Conservation (phyloP, 2,113 vertebrate genomes). For the Isichthys henryi region DNA sequence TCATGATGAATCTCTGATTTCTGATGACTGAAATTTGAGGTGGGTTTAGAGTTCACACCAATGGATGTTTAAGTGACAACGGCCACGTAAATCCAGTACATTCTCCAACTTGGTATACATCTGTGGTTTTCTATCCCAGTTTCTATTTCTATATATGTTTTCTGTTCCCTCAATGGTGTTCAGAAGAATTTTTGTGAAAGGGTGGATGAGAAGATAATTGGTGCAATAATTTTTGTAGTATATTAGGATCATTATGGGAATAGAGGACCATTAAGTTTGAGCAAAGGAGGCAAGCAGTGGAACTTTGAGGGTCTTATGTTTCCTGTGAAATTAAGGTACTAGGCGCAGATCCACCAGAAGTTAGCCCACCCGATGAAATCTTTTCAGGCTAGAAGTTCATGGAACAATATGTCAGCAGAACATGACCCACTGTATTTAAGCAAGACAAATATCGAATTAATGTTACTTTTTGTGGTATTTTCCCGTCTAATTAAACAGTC, state of each 20-base stretch:
- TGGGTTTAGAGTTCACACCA: not conserved
- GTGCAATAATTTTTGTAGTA: not conserved
- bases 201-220: not conserved
- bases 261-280: not conserved
- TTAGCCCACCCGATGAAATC: not conserved
- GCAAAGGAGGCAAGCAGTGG: not conserved
- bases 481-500: not conserved
- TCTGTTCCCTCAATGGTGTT: not conserved
- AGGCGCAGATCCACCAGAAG: not conserved
- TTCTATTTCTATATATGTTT: not conserved
- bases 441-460: not conserved
- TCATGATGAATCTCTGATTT: not conserved
- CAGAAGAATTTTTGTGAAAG: not conserved
- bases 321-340: not conserved
- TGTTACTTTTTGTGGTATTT: not conserved
- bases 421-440: not conserved
- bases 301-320: not conserved
- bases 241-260: not conserved
- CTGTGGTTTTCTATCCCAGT: not conserved
- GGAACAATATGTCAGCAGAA: not conserved
- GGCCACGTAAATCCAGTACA: not conserved
- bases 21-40: not conserved
- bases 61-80: not conserved
- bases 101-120: not conserved
- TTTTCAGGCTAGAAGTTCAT: not conserved